These are phyloP conservation scores for Myopa testacea DNA, from an alignment of 2,888 invertebrate species.

Conservation along the genomic window DNA sequence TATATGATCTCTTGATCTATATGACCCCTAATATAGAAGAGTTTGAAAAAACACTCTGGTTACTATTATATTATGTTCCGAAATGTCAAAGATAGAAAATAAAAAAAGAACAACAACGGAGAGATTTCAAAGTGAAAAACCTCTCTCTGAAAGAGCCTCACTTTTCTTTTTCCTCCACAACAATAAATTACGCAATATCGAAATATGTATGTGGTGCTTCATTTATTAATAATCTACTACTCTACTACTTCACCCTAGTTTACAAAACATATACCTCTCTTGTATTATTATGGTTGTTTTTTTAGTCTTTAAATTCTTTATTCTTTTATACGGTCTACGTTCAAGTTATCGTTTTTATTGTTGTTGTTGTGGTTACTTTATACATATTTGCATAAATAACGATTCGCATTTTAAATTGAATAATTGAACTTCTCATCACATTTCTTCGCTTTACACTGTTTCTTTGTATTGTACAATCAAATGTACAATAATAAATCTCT, in stretches of 20 bases:
- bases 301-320: not conserved
- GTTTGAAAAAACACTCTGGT: too few relatives aligned
- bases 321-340: not conserved
- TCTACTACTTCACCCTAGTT: not conserved
- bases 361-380: not conserved
- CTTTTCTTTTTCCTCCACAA: too few relatives aligned
- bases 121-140: too few relatives aligned
- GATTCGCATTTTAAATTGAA: slow-evolving; percentile 22
- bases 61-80: too few relatives aligned
- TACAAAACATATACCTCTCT: not conserved
- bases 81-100: too few relatives aligned
- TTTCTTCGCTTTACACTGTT: not conserved
- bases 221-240: too few relatives aligned
- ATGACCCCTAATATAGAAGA: too few relatives aligned
- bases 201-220: too few relatives aligned
- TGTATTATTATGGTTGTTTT: not conserved
- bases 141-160: too few relatives aligned
- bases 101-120: too few relatives aligned
- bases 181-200: too few relatives aligned
- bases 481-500: not conserved
- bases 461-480: not conserved
- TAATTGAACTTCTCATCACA: slow-evolving; percentile 9
- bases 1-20: too few relatives aligned
- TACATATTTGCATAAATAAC: slow-evolving; percentile 24
- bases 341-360: not conserved